Percentiles rank a stretch among this genome's conserved stretches.
These are phyloP conservation scores for Lasius platythorax DNA, from an alignment of 2,888 invertebrate genomes.

Conservation along the genomic window DNA sequence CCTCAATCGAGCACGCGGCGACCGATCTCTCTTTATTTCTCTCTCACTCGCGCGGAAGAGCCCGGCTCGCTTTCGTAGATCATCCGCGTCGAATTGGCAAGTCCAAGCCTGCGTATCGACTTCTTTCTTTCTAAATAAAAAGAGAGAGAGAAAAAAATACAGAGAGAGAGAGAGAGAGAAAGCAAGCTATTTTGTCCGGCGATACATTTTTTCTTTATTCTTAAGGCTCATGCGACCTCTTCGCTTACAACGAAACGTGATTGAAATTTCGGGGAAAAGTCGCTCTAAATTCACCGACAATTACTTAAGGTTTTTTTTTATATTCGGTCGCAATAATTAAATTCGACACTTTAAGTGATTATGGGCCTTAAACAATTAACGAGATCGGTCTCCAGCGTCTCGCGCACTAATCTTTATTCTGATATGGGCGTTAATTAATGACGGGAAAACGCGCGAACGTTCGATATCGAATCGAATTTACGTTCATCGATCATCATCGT, in stretches of 20 bases:
- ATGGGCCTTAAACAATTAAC: not conserved
- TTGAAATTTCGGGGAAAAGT: conserved; percentile 3
- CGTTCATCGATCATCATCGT: conserved; percentile 1
- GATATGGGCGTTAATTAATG: conserved; percentile 62
- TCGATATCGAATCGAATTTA: not conserved
- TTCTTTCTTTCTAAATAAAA: not conserved
- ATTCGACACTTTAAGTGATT: not conserved
- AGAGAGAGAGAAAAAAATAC: not conserved
- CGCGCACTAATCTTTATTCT: conserved; percentile 49
- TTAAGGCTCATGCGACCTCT: not conserved
- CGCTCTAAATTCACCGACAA: not conserved
- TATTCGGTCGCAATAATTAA: conserved; percentile 5
- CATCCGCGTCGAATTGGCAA: conserved; percentile 4
- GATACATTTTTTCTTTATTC: not conserved
- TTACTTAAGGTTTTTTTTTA: not conserved
- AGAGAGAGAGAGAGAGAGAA: not conserved
- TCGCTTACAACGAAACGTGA: not conserved
- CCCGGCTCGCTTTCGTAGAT: not conserved
- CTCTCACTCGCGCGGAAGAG: not conserved
- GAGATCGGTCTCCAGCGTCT: conserved; percentile 25
- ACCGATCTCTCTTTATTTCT: conserved; percentile 47
- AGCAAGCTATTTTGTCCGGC: not conserved
- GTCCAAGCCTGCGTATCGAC: too few species aligned
- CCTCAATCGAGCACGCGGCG: conserved; percentile 28
- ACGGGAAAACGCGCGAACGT: conserved; percentile 23